Conservation (phyloP, 2,113 vertebrate genomes). For the Rattus rattus region DNA sequence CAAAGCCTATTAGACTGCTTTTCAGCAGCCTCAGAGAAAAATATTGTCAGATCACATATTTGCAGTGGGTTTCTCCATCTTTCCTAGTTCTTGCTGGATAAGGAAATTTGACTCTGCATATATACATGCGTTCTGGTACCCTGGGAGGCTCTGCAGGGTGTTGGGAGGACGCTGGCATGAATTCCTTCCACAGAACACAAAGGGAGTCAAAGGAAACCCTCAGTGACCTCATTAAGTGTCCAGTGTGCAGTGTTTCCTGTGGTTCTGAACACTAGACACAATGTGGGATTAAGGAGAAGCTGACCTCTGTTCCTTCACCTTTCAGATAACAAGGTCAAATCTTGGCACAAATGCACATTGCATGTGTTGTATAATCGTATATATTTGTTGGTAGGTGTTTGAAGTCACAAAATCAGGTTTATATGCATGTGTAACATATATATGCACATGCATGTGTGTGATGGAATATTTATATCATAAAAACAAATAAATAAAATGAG, state of each 20-base stretch:
- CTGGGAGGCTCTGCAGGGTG: background rate
- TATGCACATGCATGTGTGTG: background rate
- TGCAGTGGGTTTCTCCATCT: background rate
- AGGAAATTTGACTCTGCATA: background rate
- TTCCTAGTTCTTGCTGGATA: background rate
- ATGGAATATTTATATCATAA: background rate
- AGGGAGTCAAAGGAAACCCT: background rate
- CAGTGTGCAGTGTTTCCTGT: background rate
- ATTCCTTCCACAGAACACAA: background rate
- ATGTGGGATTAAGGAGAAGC: background rate
- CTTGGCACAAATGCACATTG: background rate
- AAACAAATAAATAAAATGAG: background rate
- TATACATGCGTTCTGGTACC: background rate
- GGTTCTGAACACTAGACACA: background rate
- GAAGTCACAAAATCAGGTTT: background rate
- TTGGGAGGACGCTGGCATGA: accelerated
- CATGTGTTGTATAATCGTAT: background rate
- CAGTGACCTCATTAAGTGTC: too few species aligned
- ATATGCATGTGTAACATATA: background rate
- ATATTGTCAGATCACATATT: background rate
- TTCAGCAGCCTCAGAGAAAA: conserved; percentile 43
- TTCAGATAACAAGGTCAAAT: background rate
- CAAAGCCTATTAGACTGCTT: conserved; percentile 36
- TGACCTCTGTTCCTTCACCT: background rate
- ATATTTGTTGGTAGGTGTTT: too few species aligned